These are phyloP conservation scores for Drosophila parthenogenetica DNA, from an alignment of 2,888 invertebrate species.

Conservation along the genomic window DNA sequence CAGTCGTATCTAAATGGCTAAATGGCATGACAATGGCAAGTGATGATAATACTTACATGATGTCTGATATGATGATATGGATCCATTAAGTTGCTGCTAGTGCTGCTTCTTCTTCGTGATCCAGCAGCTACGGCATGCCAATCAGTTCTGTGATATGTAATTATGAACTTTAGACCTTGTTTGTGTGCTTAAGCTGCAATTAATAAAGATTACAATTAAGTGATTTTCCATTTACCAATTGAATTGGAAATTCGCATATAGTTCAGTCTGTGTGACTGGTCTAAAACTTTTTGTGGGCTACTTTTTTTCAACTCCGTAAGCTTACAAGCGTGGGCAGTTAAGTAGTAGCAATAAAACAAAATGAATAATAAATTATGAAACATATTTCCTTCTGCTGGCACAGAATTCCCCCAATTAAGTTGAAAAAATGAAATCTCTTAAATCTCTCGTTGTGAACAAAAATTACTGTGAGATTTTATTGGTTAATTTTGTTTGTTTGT, in stretches of 20 bases:
- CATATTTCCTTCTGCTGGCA: slow-evolving; percentile 11
- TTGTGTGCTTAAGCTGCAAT: slow-evolving; percentile 41
- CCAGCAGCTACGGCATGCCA: slow-evolving; percentile 57
- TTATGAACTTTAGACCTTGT: slow-evolving; percentile 54
- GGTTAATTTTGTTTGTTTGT: slow-evolving; percentile 58
- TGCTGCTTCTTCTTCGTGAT: slow-evolving; percentile 36
- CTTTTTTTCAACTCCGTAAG: too few relatives aligned
- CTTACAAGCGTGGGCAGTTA: background rate
- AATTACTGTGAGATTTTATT: slow-evolving; percentile 66
- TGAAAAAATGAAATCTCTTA: slow-evolving; percentile 39
- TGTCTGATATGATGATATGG: slow-evolving; percentile 83
- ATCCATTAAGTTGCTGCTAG: slow-evolving; percentile 75
- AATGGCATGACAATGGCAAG: slow-evolving; percentile 42
- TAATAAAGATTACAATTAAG: slow-evolving; percentile 12
- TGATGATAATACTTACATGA: slow-evolving; percentile 69
- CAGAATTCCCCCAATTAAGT: slow-evolving; percentile 46
- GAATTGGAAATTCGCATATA: too few relatives aligned
- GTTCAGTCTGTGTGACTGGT: background rate
- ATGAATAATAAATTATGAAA: slow-evolving; percentile 19
- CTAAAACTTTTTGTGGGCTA: background rate
- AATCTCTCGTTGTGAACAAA: slow-evolving; percentile 37
- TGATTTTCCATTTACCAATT: background rate
- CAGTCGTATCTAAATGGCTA: slow-evolving; percentile 34
- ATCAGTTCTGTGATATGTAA: slow-evolving; percentile 51
- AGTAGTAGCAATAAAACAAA: slow-evolving; percentile 1